Evolutionary conservation across 2,113 vertebrate species (phyloP), one percentile per base, ranked within the genome.

Genomic region (Neogale vison): DNA sequence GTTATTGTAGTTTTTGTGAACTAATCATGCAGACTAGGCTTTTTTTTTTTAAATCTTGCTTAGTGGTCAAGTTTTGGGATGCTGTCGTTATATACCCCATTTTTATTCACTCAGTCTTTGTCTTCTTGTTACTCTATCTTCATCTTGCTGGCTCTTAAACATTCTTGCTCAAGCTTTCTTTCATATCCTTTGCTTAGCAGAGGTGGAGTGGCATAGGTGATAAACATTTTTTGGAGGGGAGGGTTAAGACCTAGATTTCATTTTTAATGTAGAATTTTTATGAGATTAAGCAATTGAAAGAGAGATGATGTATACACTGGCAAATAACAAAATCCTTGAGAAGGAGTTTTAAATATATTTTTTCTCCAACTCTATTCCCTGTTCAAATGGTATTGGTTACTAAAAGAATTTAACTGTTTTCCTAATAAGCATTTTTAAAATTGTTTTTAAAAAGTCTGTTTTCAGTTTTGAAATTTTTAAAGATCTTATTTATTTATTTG

Each of bases 321-420:
- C 36, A 81, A 42, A 34, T 92, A 76, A 69, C 14, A 72, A 47
- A 83, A 82, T 21, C 3, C 29, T 67, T 82, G 55, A 52, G 63
- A 92, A 95, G 45, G 63, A 93, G 80, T 97, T 96, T 89, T 52
- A 97, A 85, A 24, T 88, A 39, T 11, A 29, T 85, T 65, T 1
- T 34, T 61, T 17, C 3, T 50, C 65, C 7, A 20, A 21, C 17
- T 34, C 8, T 12, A 76, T 14, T 85, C 24, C 18, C 15, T 18
- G 50, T 87, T 95, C 95, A 86, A 79, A 45, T 82, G 29, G 14
- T 57, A 69, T 90, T 93, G 34, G 24, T 83, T 74, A 77, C 45
- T 97, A 89, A 89, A 96, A 93, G 72, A 81, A 81, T 29, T 83
- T 85, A 87, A 83, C 31, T 89, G n/a, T 84, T 96, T 93, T 72